These are phyloP conservation scores for Ariolimax columbianus DNA, from an alignment of 2,888 invertebrate species.

Conservation along the genomic window DNA sequence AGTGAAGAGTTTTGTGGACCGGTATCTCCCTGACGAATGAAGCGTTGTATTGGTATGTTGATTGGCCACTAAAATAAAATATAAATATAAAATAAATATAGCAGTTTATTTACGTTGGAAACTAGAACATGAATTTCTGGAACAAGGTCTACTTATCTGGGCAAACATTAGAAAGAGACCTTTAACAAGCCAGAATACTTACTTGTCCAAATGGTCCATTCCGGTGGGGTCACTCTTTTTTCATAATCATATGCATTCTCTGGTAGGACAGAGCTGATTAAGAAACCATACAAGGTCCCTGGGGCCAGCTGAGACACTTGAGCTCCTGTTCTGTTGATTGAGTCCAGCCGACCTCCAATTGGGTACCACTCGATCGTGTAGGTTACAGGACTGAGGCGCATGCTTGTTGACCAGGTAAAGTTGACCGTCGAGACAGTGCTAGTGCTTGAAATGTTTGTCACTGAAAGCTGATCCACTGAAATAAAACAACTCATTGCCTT, in stretches of 20 bases:
- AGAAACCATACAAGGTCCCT: neutral
- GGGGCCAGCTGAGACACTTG: neutral
- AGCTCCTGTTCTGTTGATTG: neutral
- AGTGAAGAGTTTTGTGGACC: too few relatives aligned
- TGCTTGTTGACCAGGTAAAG: neutral
- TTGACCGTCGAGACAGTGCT: neutral
- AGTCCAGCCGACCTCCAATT: neutral
- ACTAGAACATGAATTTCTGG: too few relatives aligned
- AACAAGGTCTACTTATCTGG: too few relatives aligned
- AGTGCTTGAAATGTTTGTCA: neutral
- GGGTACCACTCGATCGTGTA: neutral
- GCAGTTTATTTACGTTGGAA: too few relatives aligned
- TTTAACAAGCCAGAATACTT: too few relatives aligned
- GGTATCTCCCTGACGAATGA: too few relatives aligned
- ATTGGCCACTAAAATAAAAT: too few relatives aligned
- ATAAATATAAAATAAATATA: too few relatives aligned
- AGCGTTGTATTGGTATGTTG: too few relatives aligned
- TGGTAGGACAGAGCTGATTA: neutral
- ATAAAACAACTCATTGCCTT: neutral
- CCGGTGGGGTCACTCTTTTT: neutral
- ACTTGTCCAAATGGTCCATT: neutral
- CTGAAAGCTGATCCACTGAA: constrained; percentile 12
- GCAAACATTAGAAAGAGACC: too few relatives aligned
- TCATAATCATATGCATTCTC: neutral
- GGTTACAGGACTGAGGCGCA: neutral